These are phyloP conservation scores for Lateolabrax maculatus DNA, from an alignment of 2,797 vertebrate species.

Conservation along the genomic window DNA sequence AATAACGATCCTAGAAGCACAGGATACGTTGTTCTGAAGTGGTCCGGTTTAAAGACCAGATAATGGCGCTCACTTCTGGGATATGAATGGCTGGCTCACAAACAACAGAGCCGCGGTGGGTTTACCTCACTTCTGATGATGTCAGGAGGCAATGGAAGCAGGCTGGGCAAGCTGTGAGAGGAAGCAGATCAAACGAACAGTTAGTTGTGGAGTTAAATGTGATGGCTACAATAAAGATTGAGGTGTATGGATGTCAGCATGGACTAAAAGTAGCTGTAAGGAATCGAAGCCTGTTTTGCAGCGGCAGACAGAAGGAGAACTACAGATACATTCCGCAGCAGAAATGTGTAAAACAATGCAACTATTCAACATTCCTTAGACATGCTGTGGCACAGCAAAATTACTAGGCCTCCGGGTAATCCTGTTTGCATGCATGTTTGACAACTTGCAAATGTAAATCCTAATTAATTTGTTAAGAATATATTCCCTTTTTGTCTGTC, in stretches of 20 bases:
- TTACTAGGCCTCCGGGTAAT: neutral
- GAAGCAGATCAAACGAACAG: neutral
- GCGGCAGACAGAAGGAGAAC: neutral
- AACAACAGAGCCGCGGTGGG: neutral
- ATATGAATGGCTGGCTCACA: conserved; percentile 2
- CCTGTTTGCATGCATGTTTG: conserved; percentile 7
- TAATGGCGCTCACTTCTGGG: neutral
- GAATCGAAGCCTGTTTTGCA: neutral
- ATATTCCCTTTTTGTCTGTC: neutral
- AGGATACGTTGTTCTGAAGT: neutral
- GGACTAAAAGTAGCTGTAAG: neutral
- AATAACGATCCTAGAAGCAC: neutral
- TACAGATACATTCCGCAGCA: neutral
- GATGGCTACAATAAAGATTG: neutral
- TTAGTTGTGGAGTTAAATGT: neutral
- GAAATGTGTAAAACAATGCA: neutral
- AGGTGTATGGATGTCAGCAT: neutral
- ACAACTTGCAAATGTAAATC: conserved; percentile 14
- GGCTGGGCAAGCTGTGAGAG: neutral
- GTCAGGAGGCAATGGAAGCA: neutral
- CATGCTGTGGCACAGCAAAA: neutral
- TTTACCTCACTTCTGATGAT: neutral
- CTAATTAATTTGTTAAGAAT: conserved; percentile 7
- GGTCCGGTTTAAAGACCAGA: conserved; percentile 5
- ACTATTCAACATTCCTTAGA: neutral